phyloP scores from a whole-genome alignment of 2,888 invertebrate genomes.

The Orchestes rusci region DNA sequence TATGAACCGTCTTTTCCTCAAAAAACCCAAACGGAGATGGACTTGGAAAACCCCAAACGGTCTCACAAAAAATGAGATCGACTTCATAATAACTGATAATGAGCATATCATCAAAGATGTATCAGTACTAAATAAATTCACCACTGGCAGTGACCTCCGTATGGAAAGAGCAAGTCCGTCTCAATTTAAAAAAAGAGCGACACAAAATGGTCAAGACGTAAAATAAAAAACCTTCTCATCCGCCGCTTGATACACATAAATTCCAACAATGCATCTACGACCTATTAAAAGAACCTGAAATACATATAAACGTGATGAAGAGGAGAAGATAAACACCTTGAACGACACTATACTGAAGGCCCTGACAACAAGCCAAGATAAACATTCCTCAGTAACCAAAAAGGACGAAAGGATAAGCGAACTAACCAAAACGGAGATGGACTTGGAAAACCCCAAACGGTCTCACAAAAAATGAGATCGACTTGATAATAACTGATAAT shows the following conservation, averaged over 20 bases:
- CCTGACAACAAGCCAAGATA: conserved; percentile 1
- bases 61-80: conserved; percentile 9
- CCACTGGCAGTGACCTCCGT: background rate
- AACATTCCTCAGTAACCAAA: background rate
- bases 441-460: conserved; percentile 9
- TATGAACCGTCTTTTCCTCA: conserved; percentile 2
- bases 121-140: conserved; percentile 1
- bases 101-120: conserved; percentile 4
- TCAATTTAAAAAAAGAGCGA: conserved; percentile 1
- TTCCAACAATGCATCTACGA: conserved; percentile 1
- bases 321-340: background rate
- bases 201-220: background rate
- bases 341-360: background rate
- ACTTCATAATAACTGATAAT: conserved; percentile 1
- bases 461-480: no score
- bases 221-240: background rate
- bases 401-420: background rate
- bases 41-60: conserved; percentile 10
- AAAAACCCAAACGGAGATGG: conserved; percentile 12
- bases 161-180: background rate
- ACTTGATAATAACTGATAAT: no score
- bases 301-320: background rate
- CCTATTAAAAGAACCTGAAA: conserved; percentile 1
- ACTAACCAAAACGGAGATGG: conserved; percentile 11
- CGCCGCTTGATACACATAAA: background rate